Evolutionary conservation across 2,113 vertebrate genomes (phyloP).

Genomic region (Xiphophorus hellerii): DNA sequence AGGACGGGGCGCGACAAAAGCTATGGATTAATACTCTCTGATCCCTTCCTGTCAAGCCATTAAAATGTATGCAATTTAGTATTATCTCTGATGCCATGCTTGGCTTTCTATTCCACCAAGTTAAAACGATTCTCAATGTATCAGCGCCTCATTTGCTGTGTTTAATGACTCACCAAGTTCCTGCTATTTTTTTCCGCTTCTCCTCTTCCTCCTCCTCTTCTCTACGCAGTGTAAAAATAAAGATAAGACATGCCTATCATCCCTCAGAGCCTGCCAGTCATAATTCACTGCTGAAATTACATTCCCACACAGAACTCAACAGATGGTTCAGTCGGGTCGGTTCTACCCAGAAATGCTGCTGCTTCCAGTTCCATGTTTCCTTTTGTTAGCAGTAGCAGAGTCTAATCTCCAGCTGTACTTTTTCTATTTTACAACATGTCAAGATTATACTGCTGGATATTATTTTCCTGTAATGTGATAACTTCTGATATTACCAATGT

Average conservation of each 20-base stretch:
- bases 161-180: conserved; percentile 58
- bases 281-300: conserved; percentile 56
- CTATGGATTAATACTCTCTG: conserved; percentile 67
- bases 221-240: conserved; percentile 30
- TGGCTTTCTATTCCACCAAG: conserved; percentile 39
- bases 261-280: conserved; percentile 63
- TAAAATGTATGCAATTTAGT: conserved; percentile 69
- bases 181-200: neutral
- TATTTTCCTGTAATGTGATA: neutral
- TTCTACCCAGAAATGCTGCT: conserved; percentile 26
- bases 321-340: conserved; percentile 11
- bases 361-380: conserved; percentile 8
- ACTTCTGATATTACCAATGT: conserved; percentile 3
- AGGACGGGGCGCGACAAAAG: conserved; percentile 56
- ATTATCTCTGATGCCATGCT: conserved; percentile 65
- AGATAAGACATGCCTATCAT: conserved; percentile 65
- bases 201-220: conserved; percentile 16
- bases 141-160: conserved; percentile 60
- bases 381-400: conserved; percentile 14
- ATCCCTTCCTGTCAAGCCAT: conserved; percentile 69
- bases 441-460: conserved; percentile 9
- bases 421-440: conserved; percentile 20
- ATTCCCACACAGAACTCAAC: conserved; percentile 19
- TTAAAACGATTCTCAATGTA: conserved; percentile 58
- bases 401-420: conserved; percentile 8